Evolutionary conservation across 2,888 invertebrate genomes (phyloP), one percentile per base, ranked within the genome.

Genomic region (Ptilodon capucinus): DNA sequence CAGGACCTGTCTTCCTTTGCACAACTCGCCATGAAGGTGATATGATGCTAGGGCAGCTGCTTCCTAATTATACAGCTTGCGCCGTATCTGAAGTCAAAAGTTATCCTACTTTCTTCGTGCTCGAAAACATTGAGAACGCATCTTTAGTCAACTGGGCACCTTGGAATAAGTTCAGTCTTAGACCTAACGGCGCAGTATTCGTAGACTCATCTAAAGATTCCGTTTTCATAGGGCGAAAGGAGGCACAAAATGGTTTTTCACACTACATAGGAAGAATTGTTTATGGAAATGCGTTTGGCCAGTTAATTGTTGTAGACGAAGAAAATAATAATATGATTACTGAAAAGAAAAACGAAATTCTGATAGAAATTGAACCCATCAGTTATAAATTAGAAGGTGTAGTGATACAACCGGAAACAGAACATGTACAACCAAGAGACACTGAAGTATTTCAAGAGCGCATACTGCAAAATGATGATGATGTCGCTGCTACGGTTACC

Each of bases 331-430:
- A 93, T 66, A 64, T 92, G 18, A 72, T 72, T 32, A 55, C 53
- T 35, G 92, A 92, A 68, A 92, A 92, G 50, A 92, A 92, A 40
- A 96, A 96, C 0, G 95, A 97, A 74, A 92, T 97, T 42, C 86
- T 97, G 19, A 93, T 95, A 6, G 97, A 97, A 86, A 93, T 94
- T 0, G 97, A 97, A 78, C 97, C 97, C 0, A 89, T 93, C 28
- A 91, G 93, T 48, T 97, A 97, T 76, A 95, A 96, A 77, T 81
- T 97, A 64, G 93, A 92, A 46, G 91, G 92, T 48, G 93, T 95
- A n/a, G 92, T 92, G 60, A 85, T 94, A 61, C 93, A 93, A 61
- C 79, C 83, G 34, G 71, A 78, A 44, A 93, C 93, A 44, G 88
- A 91, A 57, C 92, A 92, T 43, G 83, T 92, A 13, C 81, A 86